phyloP scores from a whole-genome alignment of 2,888 invertebrate species.

The Notodonta dromedarius region DNA sequence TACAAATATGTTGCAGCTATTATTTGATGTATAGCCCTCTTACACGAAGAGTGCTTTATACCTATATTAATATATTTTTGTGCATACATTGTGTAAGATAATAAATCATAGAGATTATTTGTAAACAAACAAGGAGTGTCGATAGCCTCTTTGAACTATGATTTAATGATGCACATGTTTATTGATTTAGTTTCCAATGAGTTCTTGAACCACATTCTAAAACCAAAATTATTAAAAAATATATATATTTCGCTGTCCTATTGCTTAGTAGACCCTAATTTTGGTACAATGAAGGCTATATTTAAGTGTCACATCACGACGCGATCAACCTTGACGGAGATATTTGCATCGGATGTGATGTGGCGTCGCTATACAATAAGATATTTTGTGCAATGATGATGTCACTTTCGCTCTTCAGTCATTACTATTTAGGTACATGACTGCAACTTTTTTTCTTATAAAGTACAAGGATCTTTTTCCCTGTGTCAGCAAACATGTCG shows the following conservation, averaged over 20 bases:
- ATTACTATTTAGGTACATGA: neutral
- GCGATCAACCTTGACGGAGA: conserved; percentile 17
- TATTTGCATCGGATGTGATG: neutral
- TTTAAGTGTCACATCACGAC: conserved; percentile 7
- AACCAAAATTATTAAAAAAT: too few species aligned
- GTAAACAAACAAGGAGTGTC: neutral
- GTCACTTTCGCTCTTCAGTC: conserved; percentile 11
- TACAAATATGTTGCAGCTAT: too few species aligned
- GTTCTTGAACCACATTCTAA: too few species aligned
- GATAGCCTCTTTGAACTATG: conserved; percentile 1
- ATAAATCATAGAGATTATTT: neutral
- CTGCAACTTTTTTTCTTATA: too few species aligned
- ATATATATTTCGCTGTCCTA: too few species aligned
- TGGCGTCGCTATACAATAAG: neutral
- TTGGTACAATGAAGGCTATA: conserved; percentile 1
- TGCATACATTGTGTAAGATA: neutral
- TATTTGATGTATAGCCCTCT: too few species aligned
- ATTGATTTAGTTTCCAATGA: neutral
- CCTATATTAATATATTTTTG: too few species aligned
- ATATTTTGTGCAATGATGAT: conserved; percentile 23
- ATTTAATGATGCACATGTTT: neutral
- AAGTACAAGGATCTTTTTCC: too few species aligned
- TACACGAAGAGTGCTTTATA: too few species aligned
- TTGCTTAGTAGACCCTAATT: neutral
- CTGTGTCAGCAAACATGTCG: too few species aligned